Evolutionary conservation across 2,888 invertebrate species (phyloP).

Genomic region (Orchesellides sinensis): DNA sequence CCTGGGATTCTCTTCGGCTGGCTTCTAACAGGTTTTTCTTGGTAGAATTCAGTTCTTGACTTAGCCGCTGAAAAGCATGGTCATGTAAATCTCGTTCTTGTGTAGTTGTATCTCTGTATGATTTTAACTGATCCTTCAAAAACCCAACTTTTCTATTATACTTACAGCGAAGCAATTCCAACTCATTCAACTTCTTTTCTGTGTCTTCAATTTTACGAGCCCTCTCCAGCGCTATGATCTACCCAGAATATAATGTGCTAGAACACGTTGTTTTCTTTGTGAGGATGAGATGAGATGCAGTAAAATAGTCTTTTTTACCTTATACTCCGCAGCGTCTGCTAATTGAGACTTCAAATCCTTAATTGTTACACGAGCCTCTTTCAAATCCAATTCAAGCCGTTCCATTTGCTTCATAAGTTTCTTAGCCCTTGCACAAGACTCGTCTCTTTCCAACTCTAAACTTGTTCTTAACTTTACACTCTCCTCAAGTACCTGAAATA

Average conservation of each 20-base stretch:
- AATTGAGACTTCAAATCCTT: conserved; percentile 91
- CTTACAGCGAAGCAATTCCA: conserved; percentile 86
- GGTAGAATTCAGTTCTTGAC: conserved; percentile 86
- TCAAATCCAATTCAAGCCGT: conserved; percentile 86
- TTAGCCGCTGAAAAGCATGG: conserved; percentile 84
- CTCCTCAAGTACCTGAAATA: conserved; percentile 91
- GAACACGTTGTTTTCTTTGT: background rate
- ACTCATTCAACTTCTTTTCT: conserved; percentile 87
- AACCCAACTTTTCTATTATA: conserved; percentile 85
- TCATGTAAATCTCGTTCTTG: conserved; percentile 79
- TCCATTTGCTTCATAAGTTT: conserved; percentile 91
- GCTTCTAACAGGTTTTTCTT: conserved; percentile 87
- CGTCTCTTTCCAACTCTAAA: conserved; percentile 72
- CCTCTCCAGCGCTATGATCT: conserved; percentile 90
- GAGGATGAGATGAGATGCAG: no score
- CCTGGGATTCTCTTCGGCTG: conserved; percentile 86
- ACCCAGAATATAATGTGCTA: no score
- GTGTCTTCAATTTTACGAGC: conserved; percentile 90
- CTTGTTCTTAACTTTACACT: conserved; percentile 78
- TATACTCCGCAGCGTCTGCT: conserved; percentile 91
- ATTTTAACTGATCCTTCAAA: conserved; percentile 82
- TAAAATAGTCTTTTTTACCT: conserved; percentile 81
- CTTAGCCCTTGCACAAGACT: conserved; percentile 81
- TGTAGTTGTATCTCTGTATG: conserved; percentile 70
- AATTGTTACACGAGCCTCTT: conserved; percentile 88